These are phyloP conservation scores for Trachelus troglodyta DNA, from an alignment of 2,888 invertebrate genomes.

Conservation along the genomic window DNA sequence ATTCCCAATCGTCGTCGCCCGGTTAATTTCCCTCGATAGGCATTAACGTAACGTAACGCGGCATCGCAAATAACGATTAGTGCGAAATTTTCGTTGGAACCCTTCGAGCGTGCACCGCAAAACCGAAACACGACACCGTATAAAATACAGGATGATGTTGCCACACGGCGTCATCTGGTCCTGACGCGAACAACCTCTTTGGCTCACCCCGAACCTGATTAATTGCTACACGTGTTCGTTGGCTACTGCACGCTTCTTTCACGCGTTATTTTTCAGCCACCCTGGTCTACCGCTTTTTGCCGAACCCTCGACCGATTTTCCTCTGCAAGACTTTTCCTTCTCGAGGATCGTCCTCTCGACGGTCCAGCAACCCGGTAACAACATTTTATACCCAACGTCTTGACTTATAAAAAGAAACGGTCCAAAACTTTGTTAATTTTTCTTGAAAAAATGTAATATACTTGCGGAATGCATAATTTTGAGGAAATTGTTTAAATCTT, in stretches of 20 bases:
- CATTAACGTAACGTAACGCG: too few species aligned
- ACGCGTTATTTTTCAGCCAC: conserved; percentile 21
- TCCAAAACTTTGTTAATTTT: too few species aligned
- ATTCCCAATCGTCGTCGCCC: too few species aligned
- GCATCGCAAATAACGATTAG: too few species aligned
- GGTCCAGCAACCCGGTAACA: too few species aligned
- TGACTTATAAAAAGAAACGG: too few species aligned
- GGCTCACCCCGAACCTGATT: conserved; percentile 50
- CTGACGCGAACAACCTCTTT: conserved; percentile 54
- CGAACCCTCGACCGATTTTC: background rate
- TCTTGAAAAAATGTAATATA: conserved; percentile 46
- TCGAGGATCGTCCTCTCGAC: conserved; percentile 26
- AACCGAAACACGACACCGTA: conserved; percentile 53
- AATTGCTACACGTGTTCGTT: conserved; percentile 51
- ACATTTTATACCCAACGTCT: too few species aligned
- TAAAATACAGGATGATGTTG: conserved; percentile 54
- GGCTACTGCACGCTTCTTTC: conserved; percentile 14
- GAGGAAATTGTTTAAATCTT: conserved; percentile 50
- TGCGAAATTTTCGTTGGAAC: background rate
- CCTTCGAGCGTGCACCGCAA: conserved; percentile 29
- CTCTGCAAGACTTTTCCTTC: conserved; percentile 1
- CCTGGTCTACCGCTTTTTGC: conserved; percentile 21
- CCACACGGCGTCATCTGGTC: conserved; percentile 52
- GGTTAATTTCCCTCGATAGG: too few species aligned
- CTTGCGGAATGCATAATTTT: conserved; percentile 57